A percentile compares a stretch with the other conserved stretches of the same genome.
phyloP scores from a whole-genome alignment of 2,888 invertebrate species.

The Athrips mouffetella region DNA sequence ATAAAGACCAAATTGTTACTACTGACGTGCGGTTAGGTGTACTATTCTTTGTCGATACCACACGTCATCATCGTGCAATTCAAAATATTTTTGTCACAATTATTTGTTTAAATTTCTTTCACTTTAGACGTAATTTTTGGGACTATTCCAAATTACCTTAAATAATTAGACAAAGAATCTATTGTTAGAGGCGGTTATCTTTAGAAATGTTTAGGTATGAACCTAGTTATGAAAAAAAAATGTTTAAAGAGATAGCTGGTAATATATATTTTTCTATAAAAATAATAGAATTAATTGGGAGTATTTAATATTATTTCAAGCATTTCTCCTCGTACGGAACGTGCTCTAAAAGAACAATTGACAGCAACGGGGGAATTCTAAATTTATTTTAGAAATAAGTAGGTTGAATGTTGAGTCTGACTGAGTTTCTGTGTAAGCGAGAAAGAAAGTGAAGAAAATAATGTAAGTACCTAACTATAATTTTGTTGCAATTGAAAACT shows the following conservation, averaged over 20 bases:
- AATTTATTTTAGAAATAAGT: slow-evolving; percentile 32
- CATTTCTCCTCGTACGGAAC: background rate
- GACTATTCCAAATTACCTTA: slow-evolving; percentile 2
- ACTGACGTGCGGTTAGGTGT: too few species aligned
- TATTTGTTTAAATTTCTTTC: too few species aligned
- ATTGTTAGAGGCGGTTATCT: slow-evolving; percentile 6
- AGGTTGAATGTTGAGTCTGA: slow-evolving; percentile 26
- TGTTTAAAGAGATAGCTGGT: background rate
- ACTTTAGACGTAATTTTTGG: slow-evolving; percentile 8
- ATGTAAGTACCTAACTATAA: background rate
- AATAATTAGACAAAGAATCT: slow-evolving; percentile 14
- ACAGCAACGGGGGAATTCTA: slow-evolving; percentile 28
- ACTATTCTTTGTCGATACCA: too few species aligned
- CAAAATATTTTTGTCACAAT: too few species aligned
- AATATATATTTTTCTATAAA: background rate
- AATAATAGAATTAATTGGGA: background rate
- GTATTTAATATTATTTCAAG: background rate
- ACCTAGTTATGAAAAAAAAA: background rate
- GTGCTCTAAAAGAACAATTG: slow-evolving; percentile 27
- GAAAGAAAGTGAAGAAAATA: background rate
- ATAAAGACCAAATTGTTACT: too few species aligned
- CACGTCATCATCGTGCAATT: too few species aligned
- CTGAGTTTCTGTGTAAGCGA: background rate
- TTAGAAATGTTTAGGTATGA: too few species aligned
- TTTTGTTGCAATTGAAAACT: background rate